Base-by-base conservation (phyloP, 2,113 vertebrate species). In the Rousettus leschenaultii region DNA sequence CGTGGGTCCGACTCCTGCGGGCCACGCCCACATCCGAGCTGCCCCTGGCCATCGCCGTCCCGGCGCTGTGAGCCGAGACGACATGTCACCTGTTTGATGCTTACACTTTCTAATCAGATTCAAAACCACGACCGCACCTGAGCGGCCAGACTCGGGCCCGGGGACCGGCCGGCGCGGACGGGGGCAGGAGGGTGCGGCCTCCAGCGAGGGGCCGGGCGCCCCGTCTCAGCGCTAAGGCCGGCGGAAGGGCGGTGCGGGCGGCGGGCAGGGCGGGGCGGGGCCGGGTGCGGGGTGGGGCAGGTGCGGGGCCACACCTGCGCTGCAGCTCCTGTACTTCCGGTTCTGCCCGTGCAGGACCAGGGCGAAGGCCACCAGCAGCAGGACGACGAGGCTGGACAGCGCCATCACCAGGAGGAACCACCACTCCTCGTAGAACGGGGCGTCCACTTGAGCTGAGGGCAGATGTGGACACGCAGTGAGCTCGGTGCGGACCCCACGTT, bases 331-430 rank as follows among this genome's bases (percentile, higher is more conserved):
- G 98, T 99, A 99, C 93, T 99, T 99, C 98, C 98, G 99, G 97
- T 97, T 99, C 98, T 99, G 99, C 51, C 99, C 99, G 0, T 99
- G 99, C 90, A 99, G 98, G 89, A 99, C 98, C 97, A 99, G 98
- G 0, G 98, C 98, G 75, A 99, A 99, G n/a, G 99, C 99, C 95
- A 99, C 97, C 87, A 99, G 98, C 91, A 99, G 98, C 70, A 99
- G 97, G 70, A 99, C 98, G 95, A 99, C 99, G 88, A 99, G 98
- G 71, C 99, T 99, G n/a, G 99, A 99, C 70, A 99, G 99, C 0
- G 99, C 99, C 98, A 99, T 98, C 97, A 99, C 99, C 68, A 99
- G 98, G 65, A 99, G 98, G 98, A 99, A 99, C 99, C 99, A 99
- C 99, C 99, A 99, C 98, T 99, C 99, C 96, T 99, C 99, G 0